Conservation (phyloP, 2,113 vertebrate species). For the Cryptomyrus ogoouensis region DNA sequence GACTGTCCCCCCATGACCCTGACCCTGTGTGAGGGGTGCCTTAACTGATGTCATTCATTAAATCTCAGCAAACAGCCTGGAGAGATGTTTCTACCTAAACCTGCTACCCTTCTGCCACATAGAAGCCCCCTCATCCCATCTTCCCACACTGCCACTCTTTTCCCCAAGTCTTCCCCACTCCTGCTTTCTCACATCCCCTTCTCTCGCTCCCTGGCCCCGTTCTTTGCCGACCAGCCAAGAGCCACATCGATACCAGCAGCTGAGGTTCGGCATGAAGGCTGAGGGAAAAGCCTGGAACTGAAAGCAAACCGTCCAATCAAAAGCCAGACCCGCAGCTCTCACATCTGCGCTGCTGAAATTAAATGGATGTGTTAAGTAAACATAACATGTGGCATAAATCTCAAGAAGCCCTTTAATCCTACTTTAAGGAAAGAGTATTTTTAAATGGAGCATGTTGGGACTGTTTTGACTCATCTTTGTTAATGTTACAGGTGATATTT, state of each 20-base stretch:
- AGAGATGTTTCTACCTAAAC: background rate
- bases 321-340: background rate
- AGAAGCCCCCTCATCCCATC: background rate
- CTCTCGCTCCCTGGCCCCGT: background rate
- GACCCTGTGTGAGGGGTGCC: background rate
- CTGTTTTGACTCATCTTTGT: background rate
- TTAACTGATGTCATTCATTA: background rate
- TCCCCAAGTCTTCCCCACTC: background rate
- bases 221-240: background rate
- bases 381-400: background rate
- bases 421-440: background rate
- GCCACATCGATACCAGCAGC: background rate
- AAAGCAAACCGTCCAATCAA: background rate
- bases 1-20: no score
- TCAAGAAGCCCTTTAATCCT: background rate
- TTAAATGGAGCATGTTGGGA: background rate
- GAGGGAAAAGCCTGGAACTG: background rate
- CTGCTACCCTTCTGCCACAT: background rate
- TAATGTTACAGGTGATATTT: background rate
- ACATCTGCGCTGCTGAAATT: background rate
- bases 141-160: background rate
- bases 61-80: background rate
- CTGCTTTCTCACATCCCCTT: background rate
- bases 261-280: background rate
- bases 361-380: background rate